A percentile compares a stretch with the other conserved stretches of the same genome.
Conservation (phyloP, 2,797 vertebrate species). For the Aselliscus stoliczkanus region DNA sequence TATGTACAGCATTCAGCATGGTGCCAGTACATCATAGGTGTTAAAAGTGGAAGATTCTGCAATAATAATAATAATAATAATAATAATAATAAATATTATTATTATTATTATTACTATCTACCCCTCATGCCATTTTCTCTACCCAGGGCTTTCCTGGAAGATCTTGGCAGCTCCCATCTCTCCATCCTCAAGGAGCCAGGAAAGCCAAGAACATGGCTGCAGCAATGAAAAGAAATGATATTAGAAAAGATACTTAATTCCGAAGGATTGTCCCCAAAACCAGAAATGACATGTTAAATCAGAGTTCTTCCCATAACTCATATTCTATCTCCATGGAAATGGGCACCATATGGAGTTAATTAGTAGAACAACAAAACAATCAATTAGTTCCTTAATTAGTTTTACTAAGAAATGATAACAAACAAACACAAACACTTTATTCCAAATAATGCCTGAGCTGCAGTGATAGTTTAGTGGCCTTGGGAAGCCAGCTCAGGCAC, state of each 20-base stretch:
- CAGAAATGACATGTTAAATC: slow-evolving; percentile 76
- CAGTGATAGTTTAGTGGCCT: slow-evolving; percentile 79
- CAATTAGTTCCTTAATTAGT: slow-evolving; percentile 88
- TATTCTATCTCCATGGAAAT: slow-evolving; percentile 85
- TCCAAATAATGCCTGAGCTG: slow-evolving; percentile 80
- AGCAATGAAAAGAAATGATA: slow-evolving; percentile 44
- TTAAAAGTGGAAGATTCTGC: not conserved
- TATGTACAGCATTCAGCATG: rapidly evolving
- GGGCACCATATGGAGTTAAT: slow-evolving; percentile 88
- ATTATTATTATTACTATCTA: too few species aligned
- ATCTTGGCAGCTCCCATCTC: not conserved
- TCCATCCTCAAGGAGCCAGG: not conserved
- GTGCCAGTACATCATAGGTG: not conserved
- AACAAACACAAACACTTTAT: slow-evolving; percentile 85
- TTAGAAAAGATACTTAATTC: slow-evolving; percentile 73
- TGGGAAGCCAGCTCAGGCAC: slow-evolving; percentile 72
- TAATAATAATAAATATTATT: too few species aligned
- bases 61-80: not conserved
- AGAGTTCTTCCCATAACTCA: slow-evolving; percentile 83
- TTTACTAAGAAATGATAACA: slow-evolving; percentile 86
- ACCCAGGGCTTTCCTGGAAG: not conserved
- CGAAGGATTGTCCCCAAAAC: slow-evolving; percentile 77
- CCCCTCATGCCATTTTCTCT: not conserved
- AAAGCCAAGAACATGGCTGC: not conserved
- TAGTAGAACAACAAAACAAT: slow-evolving; percentile 87